These are phyloP conservation scores for Hypsibius dujardini DNA, from an alignment of 1,140 invertebrate species.

Conservation along the genomic window DNA sequence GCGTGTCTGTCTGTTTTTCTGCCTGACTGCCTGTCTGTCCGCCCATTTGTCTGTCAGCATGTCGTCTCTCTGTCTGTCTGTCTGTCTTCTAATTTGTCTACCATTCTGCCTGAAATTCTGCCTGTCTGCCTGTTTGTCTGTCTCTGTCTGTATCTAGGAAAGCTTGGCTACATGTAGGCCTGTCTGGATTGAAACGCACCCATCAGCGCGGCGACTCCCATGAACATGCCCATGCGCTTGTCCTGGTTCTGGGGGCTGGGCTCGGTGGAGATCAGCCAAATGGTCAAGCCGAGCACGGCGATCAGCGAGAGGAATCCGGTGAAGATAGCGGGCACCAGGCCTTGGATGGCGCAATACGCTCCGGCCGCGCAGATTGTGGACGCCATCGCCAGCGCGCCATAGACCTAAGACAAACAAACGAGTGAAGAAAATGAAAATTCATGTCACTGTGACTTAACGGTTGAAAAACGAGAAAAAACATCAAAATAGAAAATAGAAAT, in stretches of 20 bases:
- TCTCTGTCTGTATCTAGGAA: not conserved
- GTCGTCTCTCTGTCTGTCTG: not conserved
- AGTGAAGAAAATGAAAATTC: too few species aligned
- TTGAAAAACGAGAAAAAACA: too few species aligned
- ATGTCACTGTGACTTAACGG: too few species aligned
- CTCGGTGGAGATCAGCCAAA: slow-evolving; percentile 19
- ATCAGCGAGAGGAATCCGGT: slow-evolving; percentile 18
- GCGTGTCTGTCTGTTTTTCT: not conserved
- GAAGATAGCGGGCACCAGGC: slow-evolving; percentile 19
- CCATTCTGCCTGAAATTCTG: too few species aligned
- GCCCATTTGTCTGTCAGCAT: not conserved
- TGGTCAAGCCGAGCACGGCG: slow-evolving; percentile 14
- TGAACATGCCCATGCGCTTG: slow-evolving; percentile 2
- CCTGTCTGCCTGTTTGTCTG: too few species aligned
- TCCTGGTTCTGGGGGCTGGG: slow-evolving; percentile 14
- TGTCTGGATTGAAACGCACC: not conserved
- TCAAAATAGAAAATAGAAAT: too few species aligned
- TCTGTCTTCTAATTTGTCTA: too few species aligned
- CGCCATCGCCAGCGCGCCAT: slow-evolving; percentile 8
- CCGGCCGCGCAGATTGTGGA: not conserved
- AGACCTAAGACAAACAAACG: not conserved
- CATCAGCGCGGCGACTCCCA: slow-evolving; percentile 12
- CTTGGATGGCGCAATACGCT: slow-evolving; percentile 15
- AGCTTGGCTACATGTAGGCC: not conserved
- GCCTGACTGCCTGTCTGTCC: not conserved